Evolutionary conservation across 2,888 invertebrate genomes (phyloP), one percentile per base, ranked within the genome.

Genomic region (Notocelia uddmanniana): DNA sequence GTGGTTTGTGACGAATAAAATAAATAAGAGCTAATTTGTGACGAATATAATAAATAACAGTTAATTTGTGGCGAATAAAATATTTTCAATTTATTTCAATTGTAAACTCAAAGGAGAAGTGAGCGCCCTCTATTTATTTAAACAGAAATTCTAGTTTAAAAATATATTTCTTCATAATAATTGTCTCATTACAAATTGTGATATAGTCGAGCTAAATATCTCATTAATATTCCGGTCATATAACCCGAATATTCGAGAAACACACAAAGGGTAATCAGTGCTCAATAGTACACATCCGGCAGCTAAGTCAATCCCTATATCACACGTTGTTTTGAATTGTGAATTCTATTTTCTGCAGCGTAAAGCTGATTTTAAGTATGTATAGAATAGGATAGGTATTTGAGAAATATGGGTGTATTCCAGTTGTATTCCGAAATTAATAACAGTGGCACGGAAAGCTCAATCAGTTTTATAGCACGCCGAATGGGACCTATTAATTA

Each of bases 391-490:
- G 55, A 55, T n/a, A n/a, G n/a, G n/a, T n/a, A 55, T 21, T 15
- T 11, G 26, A 26, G 55, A 55, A 55, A n/a, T 55, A 26, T 48
- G 21, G 10, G 45, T 57, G 50, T 52, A 68, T 52, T 52, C 37
- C 37, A 21, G 59, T 62, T 69, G 52, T 62, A 63, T 41, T 52
- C 50, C 59, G 26, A 75, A 76, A 77, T 80, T 78, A 78, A 80
- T 77, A 80, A 80, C 77, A 77, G 74, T 74, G 50, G 73, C 74
- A 74, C 23, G 74, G 69, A 73, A 76, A 74, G 67, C 62, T 67
- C 77, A 78, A 78, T 79, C 77, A 78, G 73, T 75, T 77, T 77
- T 76, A 79, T 74, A 70, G 76, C 73, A 62, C 70, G 59, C 48
- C 60, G 69, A 68, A 73, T 69, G 70, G 67, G 58, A 74, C 73